Evolutionary conservation across 2,797 vertebrate genomes (phyloP), one percentile per base, ranked within the genome.

Genomic region (Emys orbicularis): DNA sequence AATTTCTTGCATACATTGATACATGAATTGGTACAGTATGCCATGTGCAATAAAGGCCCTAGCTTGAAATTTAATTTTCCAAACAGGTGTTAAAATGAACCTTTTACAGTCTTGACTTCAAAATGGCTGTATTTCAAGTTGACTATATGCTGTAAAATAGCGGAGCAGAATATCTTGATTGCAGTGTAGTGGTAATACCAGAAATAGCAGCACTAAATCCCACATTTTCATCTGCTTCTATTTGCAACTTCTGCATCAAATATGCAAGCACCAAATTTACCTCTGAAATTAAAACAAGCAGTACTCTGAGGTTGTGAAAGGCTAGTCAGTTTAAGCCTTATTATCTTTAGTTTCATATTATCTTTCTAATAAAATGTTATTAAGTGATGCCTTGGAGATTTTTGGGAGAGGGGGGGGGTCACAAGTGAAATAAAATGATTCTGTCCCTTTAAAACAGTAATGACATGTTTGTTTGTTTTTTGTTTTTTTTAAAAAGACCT

Each of bases 81-180:
- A 87, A 56, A 57, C n/a, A 41, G 83, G 8, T n/a, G 34, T 74
- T 53, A 41, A 4, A 84, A 77, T 86, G 92, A 89, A 88, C 1
- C 41, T 96, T 47, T 44, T 76, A 81, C 84, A 94, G 77, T 54
- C 65, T 34, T 89, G 41, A 90, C 31, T 44, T 27, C 83, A 83
- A 92, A 92, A 87, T 87, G 93, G 82, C 27, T 96, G 89, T 56
- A 77, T 94, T 96, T 95, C 86, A 94, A 89, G 87, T 79, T 47
- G 65, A 90, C 34, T 81, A 4, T 80, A 88, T 29, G 87, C 91
- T 90, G 56, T 12, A 91, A 92, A 91, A 74, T 41, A 95, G 54
- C 57, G 68, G 91, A 90, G 91, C 80, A 86, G 87, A 88, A 19
- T 72, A 47, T 93, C 90, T 57, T 76, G 56, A 84, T 89, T n/a